Evolutionary conservation across 2,888 invertebrate genomes (phyloP), one percentile per base, ranked within the genome.

Genomic region (Catonia carolina): DNA sequence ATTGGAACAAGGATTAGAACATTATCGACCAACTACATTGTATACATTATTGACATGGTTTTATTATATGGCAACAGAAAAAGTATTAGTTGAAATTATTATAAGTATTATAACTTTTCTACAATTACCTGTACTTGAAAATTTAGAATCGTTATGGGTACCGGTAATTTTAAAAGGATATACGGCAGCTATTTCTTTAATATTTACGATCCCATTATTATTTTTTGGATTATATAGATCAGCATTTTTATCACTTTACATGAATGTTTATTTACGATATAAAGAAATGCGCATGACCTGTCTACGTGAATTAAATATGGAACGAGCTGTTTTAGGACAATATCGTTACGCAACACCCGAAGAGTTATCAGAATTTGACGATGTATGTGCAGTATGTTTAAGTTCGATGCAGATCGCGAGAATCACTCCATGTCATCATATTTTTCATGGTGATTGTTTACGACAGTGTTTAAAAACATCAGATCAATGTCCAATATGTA

Each of bases 321-420:
- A 86, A 62, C 76, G 80, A 50, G 78, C 78, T 0, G 76, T 82
- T 2, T 68, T 87, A 49, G 62, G 65, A 48, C 69, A 67, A 37
- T 70, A 66, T 53, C 61, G 67, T 33, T 78, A 78, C 15, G 88
- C 87, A 18, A 82, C 83, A 2, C 56, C 69, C 0, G 81, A 81
- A 8, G 88, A 88, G 67, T 76, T 89, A 36, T 75, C 77, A 10
- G 78, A 78, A 41, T 78, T 84, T 58, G 86, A 88, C 65, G 88
- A 89, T 65, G 85, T 88, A 0, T 89, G 89, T 69, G 85, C 87
- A 0, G 85, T 89, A 2, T 89, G 89, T 66, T 75, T 89, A 35
- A 83, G 80, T 60, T 69, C 74, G 1, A 86, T 88, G 86, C 74
- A 74, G 52, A 78, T 81, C 6, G 88, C 88, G 0, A 76, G 87